A percentile compares a stretch with the other conserved stretches of the same genome.
Evolutionary conservation across 2,113 vertebrate genomes (phyloP).

Genomic region (Poeciliopsis occidentalis): DNA sequence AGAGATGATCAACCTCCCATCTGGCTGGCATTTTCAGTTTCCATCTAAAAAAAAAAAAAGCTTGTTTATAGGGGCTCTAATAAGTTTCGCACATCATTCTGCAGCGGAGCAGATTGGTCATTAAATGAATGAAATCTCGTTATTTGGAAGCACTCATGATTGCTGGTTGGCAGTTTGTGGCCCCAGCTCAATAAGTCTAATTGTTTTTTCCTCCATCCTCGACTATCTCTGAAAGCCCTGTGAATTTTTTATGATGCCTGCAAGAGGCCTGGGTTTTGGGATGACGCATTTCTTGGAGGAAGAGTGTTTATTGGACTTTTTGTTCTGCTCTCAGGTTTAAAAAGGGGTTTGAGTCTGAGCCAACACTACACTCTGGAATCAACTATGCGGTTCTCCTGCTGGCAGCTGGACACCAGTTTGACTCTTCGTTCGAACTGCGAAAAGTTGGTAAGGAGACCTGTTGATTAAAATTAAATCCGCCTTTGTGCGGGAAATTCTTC

Average conservation of each 20-base stretch:
- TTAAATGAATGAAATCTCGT: constrained; percentile 65
- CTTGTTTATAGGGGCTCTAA: constrained; percentile 40
- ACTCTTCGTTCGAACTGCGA: constrained; percentile 96
- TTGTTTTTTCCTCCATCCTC: constrained; percentile 44
- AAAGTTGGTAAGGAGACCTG: constrained; percentile 91
- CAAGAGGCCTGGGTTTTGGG: constrained; percentile 19
- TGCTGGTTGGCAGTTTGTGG: constrained; percentile 40
- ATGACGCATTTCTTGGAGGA: constrained; percentile 36
- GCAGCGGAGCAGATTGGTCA: constrained; percentile 62
- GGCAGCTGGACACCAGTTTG: constrained; percentile 95
- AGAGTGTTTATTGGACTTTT: constrained; percentile 27
- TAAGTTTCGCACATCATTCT: constrained; percentile 37
- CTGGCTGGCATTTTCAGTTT: constrained; percentile 47
- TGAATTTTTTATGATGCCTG: constrained; percentile 21
- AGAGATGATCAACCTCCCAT: constrained; percentile 50
- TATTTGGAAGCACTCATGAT: constrained; percentile 31
- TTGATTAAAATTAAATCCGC: neutral
- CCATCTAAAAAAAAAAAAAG: constrained; percentile 1
- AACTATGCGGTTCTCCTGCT: constrained; percentile 96
- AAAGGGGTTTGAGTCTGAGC: constrained; percentile 97
- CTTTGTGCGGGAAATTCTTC: neutral
- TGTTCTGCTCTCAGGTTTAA: constrained; percentile 87
- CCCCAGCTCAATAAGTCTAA: constrained; percentile 60
- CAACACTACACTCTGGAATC: constrained; percentile 97
- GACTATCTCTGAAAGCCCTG: constrained; percentile 22